Evolutionary conservation across 2,888 invertebrate species (phyloP).

Genomic region (Tenodera sinensis): DNA sequence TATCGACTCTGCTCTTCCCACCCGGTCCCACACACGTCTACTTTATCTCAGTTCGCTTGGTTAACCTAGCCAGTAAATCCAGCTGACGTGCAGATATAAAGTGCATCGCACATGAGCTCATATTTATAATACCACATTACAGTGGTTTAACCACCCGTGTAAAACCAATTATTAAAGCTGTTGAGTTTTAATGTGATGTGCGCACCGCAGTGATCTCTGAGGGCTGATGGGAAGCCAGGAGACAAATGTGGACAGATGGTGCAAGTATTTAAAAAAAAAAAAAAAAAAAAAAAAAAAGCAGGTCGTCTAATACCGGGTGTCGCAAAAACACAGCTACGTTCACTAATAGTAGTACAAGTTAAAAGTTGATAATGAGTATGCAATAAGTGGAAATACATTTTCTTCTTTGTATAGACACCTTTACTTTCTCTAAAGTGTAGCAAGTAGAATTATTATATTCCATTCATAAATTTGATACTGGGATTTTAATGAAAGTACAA

Average conservation of each 20-base stretch:
- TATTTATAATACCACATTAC: not conserved
- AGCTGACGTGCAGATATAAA: not conserved
- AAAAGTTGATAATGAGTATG: too few relatives aligned
- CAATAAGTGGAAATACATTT: too few relatives aligned
- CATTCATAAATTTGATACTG: too few relatives aligned
- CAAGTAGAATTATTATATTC: too few relatives aligned
- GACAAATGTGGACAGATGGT: not conserved
- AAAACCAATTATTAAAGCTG: not conserved
- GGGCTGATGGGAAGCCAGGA: not conserved
- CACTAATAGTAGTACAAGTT: too few relatives aligned
- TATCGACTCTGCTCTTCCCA: not conserved
- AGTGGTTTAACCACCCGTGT: not conserved
- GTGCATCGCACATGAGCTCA: not conserved
- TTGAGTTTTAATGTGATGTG: not conserved
- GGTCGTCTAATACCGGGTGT: not conserved
- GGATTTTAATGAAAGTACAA: too few relatives aligned
- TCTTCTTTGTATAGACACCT: too few relatives aligned
- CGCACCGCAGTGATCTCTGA: not conserved
- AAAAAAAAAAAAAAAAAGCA: too few relatives aligned
- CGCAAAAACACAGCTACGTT: not conserved
- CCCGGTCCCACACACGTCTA: not conserved
- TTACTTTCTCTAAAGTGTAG: too few relatives aligned
- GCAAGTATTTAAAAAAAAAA: not conserved
- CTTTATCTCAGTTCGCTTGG: not conserved
- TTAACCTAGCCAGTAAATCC: not conserved